Evolutionary conservation across 2,113 vertebrate species (phyloP).

Genomic region (Cheilinus undulatus): DNA sequence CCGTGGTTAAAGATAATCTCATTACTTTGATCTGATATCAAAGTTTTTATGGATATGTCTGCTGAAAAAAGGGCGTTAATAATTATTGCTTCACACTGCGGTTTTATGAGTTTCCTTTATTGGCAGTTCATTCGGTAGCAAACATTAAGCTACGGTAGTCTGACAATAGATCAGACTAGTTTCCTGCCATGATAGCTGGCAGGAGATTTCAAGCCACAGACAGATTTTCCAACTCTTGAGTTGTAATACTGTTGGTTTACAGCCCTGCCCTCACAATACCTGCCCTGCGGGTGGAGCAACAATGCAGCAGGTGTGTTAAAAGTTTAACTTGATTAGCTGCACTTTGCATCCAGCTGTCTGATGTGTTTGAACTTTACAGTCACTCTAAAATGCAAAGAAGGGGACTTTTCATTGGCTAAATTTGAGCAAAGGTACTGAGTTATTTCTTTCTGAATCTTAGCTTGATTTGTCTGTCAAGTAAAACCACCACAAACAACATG

Average conservation of each 20-base stretch:
- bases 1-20: slow-evolving; percentile 51
- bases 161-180: slow-evolving; percentile 52
- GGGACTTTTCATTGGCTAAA: slow-evolving; percentile 7
- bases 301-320: slow-evolving; percentile 65
- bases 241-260: slow-evolving; percentile 50
- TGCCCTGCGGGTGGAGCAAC: slow-evolving; percentile 46
- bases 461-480: too few species aligned
- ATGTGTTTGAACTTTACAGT: slow-evolving; percentile 13
- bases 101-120: slow-evolving; percentile 22
- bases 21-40: slow-evolving; percentile 63
- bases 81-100: slow-evolving; percentile 22
- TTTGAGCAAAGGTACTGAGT: background rate
- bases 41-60: slow-evolving; percentile 30
- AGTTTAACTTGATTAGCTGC: slow-evolving; percentile 37
- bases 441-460: background rate
- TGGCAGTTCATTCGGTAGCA: slow-evolving; percentile 54
- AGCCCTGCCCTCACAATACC: slow-evolving; percentile 25
- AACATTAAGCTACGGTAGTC: slow-evolving; percentile 34
- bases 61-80: slow-evolving; percentile 27
- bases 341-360: slow-evolving; percentile 68
- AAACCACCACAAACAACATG: too few species aligned
- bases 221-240: slow-evolving; percentile 52
- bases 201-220: slow-evolving; percentile 48
- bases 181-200: slow-evolving; percentile 55
- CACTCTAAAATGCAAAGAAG: slow-evolving; percentile 5